Percentiles rank a stretch among this genome's conserved stretches.
Conservation (phyloP, 1,140 invertebrate genomes). For the Dolichoris vasculosae region DNA sequence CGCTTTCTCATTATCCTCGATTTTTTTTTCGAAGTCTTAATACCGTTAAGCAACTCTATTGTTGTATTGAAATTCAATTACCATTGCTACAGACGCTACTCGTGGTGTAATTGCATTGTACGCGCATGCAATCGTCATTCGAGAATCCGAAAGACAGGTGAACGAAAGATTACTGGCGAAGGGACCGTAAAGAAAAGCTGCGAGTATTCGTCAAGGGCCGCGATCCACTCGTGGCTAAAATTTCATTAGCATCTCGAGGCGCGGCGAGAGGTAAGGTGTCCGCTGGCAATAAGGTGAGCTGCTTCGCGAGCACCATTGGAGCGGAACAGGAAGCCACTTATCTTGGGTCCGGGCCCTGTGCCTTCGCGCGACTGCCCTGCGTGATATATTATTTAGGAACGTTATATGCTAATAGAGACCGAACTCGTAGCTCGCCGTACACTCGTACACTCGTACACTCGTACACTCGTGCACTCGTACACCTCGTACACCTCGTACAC, state of each 20-base stretch:
- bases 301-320: slow-evolving; percentile 5
- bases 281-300: background rate
- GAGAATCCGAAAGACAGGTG: background rate
- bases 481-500: no score
- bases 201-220: background rate
- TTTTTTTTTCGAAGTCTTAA: no score
- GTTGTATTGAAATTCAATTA: background rate
- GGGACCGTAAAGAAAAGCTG: background rate
- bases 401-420: slow-evolving; percentile 62
- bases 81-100: background rate
- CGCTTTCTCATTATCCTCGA: no score
- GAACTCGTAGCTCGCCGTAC: no score
- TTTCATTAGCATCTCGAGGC: slow-evolving; percentile 2
- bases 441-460: no score
- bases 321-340: slow-evolving; percentile 63
- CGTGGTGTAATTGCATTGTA: background rate
- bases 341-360: slow-evolving; percentile 56
- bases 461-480: no score
- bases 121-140: no score
- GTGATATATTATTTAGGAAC: slow-evolving; percentile 66
- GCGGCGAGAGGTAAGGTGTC: slow-evolving; percentile 9
- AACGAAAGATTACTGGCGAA: background rate
- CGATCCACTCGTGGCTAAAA: background rate
- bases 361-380: slow-evolving; percentile 36
- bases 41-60: background rate